These are phyloP conservation scores for Terebella lapidaria DNA, from an alignment of 2,888 invertebrate species.

Conservation along the genomic window DNA sequence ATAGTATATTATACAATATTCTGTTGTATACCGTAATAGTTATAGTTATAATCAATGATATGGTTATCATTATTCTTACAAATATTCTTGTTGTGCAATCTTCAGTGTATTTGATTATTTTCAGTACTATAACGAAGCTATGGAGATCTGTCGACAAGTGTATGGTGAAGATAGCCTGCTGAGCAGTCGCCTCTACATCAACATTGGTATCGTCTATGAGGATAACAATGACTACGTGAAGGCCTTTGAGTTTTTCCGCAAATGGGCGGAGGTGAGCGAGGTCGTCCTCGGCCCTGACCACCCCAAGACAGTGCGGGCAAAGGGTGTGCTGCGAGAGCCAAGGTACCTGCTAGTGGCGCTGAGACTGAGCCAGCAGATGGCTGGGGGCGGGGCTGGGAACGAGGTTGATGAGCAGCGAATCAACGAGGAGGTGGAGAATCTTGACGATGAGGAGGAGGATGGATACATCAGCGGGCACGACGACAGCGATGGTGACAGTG, in stretches of 20 bases:
- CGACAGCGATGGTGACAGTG: not conserved
- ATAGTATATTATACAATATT: not conserved
- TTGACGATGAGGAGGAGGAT: slow-evolving; percentile 8
- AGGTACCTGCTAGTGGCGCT: slow-evolving; percentile 44
- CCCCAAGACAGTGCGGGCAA: slow-evolving; percentile 49
- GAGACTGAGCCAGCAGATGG: slow-evolving; percentile 11
- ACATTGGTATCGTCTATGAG: slow-evolving; percentile 50
- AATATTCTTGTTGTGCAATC: no score
- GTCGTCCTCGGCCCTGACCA: slow-evolving; percentile 49
- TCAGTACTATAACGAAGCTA: slow-evolving; percentile 48
- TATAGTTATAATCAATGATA: not conserved
- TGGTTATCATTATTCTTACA: not conserved
- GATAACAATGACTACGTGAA: slow-evolving; percentile 49
- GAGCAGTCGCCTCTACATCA: slow-evolving; percentile 48
- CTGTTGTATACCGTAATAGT: not conserved
- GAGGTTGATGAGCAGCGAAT: slow-evolving; percentile 12
- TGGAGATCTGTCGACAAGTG: slow-evolving; percentile 50
- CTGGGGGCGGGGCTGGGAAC: not conserved
- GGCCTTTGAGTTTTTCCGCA: slow-evolving; percentile 49
- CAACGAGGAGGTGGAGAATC: slow-evolving; percentile 16
- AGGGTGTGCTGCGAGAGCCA: slow-evolving; percentile 46
- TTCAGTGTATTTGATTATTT: no score
- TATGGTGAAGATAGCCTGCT: slow-evolving; percentile 49
- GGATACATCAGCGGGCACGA: not conserved
- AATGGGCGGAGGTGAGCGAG: slow-evolving; percentile 48